phyloP scores from a whole-genome alignment of 2,113 vertebrate species.

The Pelobates fuscus region DNA sequence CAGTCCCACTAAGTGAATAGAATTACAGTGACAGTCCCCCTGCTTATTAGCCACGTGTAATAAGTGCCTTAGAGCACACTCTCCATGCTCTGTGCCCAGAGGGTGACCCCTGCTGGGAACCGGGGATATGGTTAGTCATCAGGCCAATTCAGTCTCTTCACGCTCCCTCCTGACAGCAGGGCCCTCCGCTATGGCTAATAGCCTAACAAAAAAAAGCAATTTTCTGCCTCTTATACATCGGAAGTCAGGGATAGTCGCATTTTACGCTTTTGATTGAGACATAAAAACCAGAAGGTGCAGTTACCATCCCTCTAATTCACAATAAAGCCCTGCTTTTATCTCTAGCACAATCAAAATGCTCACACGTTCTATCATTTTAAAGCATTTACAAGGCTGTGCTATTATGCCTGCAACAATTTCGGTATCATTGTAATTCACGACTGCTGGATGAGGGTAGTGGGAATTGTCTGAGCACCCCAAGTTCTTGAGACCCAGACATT shows the following conservation, averaged over 20 bases:
- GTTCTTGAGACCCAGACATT: too few relatives aligned
- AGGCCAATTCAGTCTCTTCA: conserved; percentile 67
- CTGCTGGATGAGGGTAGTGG: too few relatives aligned
- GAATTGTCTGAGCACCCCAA: too few relatives aligned
- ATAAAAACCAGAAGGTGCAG: neutral
- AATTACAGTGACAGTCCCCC: too few relatives aligned
- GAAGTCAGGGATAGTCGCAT: conserved; percentile 38
- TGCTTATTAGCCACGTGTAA: neutral
- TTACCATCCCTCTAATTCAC: neutral
- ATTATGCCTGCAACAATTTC: too few relatives aligned
- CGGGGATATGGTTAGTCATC: conserved; percentile 35
- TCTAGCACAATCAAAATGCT: too few relatives aligned
- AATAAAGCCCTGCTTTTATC: neutral
- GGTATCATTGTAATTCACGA: too few relatives aligned
- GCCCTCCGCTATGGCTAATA: conserved; percentile 49
- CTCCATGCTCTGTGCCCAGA: neutral
- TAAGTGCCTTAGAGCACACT: neutral
- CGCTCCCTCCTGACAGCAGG: conserved; percentile 54
- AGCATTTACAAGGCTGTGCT: too few relatives aligned
- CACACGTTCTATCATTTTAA: too few relatives aligned
- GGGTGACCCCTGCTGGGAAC: conserved; percentile 5
- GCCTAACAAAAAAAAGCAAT: conserved; percentile 56
- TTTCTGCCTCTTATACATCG: conserved; percentile 62
- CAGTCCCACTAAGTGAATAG: too few relatives aligned
- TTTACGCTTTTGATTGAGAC: conserved; percentile 26